Evolutionary conservation across 2,113 vertebrate genomes (phyloP), one percentile per base, ranked within the genome.

Genomic region (Aythya baeri): DNA sequence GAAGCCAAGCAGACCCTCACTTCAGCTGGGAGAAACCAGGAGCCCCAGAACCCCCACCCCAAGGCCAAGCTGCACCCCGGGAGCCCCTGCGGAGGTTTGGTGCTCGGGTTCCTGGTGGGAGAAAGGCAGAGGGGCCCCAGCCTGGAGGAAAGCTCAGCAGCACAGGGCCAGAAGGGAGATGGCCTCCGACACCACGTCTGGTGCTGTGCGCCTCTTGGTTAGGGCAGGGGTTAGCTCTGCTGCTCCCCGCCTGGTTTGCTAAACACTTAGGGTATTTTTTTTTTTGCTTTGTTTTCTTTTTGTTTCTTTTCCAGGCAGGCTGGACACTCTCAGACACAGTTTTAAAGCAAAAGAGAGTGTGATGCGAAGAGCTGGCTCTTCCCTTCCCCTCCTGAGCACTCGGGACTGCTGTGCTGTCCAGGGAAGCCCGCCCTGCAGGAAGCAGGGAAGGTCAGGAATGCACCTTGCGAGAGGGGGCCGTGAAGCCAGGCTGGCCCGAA

Each of bases 61-160:
- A 82, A 94, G 66, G 49, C 76, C 92, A 78, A 89, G 61, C 63
- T 96, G 89, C 29, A 0, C 76, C 58, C 73, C 65, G 7, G 70
- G 50, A 92, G 74, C 93, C 83, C 91, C 63, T 72, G 80, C 7
- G 22, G 93, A 93, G 93, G 93, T 96, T 96, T 97, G 97, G 97
- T 97, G 96, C 97, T 95, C 1, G 92, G 95, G 94, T 92, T 90
- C 26, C 34, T 44, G 38, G 54, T 4, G 44, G 27, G 17, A 94
- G 92, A 83, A 96, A 62, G 25, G 59, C 55, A 79, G 65, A 75
- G 5, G n/a, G 63, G 38, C 8, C 38, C 68, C 72, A 79, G 55
- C 18, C 55, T 23, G 70, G 70, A 86, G 68, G 76, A 50, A 75
- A 54, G 54, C 15, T 29, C 46, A 38, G 59, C 32, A 61, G 38